Conservation (phyloP, 2,888 invertebrate species). For the Ichneumon xanthorius region DNA sequence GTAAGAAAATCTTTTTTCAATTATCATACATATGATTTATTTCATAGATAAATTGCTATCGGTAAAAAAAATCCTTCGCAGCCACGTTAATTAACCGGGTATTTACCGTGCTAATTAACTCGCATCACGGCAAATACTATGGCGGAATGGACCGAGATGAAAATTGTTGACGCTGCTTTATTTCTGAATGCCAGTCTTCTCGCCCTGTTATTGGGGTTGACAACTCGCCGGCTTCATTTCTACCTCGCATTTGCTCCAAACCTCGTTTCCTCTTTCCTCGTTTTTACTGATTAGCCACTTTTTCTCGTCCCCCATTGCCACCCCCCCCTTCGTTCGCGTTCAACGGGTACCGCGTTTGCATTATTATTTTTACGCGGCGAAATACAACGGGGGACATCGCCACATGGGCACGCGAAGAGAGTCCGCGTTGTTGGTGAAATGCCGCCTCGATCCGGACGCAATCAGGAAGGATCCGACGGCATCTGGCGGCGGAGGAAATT, state of each 20-base stretch:
- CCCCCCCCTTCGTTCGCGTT: not conserved
- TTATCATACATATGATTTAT: too few species aligned
- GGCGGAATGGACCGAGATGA: not conserved
- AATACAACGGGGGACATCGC: slow-evolving; percentile 23
- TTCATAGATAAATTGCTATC: too few species aligned
- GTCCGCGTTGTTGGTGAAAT: slow-evolving; percentile 21
- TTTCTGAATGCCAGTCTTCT: not conserved
- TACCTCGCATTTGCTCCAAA: not conserved
- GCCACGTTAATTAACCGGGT: too few species aligned
- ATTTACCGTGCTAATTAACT: too few species aligned
- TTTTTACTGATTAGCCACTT: slow-evolving; percentile 58
- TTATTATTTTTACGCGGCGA: slow-evolving; percentile 52
- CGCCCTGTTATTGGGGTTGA: not conserved
- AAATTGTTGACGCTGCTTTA: not conserved
- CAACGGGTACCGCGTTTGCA: slow-evolving; percentile 41
- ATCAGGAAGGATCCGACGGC: slow-evolving; percentile 75
- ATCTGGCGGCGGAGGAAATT: slow-evolving; percentile 81
- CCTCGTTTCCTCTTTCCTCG: slow-evolving; percentile 29
- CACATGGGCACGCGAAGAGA: slow-evolving; percentile 23
- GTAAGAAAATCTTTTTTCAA: too few species aligned
- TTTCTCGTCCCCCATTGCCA: slow-evolving; percentile 2
- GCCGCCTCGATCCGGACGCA: slow-evolving; percentile 66
- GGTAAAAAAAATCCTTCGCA: too few species aligned
- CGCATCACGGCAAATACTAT: not conserved
- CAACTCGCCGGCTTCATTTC: slow-evolving; percentile 10